Evolutionary conservation across 2,888 invertebrate species (phyloP).

Genomic region (Alcis repandata): DNA sequence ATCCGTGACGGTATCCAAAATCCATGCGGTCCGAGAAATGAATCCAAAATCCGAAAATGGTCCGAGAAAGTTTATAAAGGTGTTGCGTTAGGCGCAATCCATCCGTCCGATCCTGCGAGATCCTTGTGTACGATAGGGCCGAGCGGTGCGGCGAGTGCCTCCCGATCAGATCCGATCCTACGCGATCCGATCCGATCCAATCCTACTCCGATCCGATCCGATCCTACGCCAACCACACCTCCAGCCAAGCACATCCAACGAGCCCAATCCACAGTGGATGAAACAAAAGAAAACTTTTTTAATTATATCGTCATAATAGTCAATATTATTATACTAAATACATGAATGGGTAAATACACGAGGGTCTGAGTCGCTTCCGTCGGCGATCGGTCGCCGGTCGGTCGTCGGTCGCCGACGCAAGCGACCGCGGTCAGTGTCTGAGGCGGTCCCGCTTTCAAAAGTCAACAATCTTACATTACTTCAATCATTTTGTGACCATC

Average conservation of each 20-base stretch:
- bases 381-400: constrained; percentile 4
- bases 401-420: constrained; percentile 5
- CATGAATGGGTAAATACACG: constrained; percentile 9
- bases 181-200: constrained; percentile 43
- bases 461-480: background rate
- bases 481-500: constrained; percentile 22
- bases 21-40: constrained; percentile 42
- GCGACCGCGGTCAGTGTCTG: constrained; percentile 1
- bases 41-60: constrained; percentile 12
- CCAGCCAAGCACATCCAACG: constrained; percentile 74
- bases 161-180: constrained; percentile 50
- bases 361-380: constrained; percentile 2
- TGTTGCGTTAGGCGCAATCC: constrained; percentile 45
- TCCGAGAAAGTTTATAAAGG: constrained; percentile 49
- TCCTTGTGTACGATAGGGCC: constrained; percentile 63
- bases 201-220: constrained; percentile 57
- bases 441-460: background rate
- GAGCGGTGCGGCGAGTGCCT: constrained; percentile 51
- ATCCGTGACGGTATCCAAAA: constrained; percentile 62
- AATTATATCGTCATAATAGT: constrained; percentile 63
- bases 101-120: constrained; percentile 53
- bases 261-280: constrained; percentile 85
- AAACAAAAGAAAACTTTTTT: constrained; percentile 85
- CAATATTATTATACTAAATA: constrained; percentile 39
- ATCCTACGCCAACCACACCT: constrained; percentile 57